Evolutionary conservation across 2,113 vertebrate species (phyloP).

Genomic region (Synchiropus splendidus): DNA sequence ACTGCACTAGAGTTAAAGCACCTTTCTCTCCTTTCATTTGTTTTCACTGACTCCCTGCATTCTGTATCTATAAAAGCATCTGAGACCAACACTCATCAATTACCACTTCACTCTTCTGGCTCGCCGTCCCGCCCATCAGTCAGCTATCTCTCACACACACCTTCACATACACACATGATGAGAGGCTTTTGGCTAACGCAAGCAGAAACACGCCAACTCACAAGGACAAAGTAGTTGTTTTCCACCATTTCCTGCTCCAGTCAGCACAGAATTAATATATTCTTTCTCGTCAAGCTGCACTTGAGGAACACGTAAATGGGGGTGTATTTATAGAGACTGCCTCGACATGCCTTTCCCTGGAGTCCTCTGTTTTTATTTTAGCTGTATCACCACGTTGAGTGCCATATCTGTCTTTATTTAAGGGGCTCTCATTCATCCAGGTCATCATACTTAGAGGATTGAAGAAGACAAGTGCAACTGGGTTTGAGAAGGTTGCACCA

Average conservation of each 20-base stretch:
- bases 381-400: not conserved
- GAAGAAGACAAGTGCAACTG: no score
- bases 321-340: conserved; percentile 34
- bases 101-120: conserved; percentile 25
- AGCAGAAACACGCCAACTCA: conserved; percentile 43
- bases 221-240: conserved; percentile 55
- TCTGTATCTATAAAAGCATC: conserved; percentile 15
- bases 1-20: no score
- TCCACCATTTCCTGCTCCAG: conserved; percentile 32
- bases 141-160: conserved; percentile 8
- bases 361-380: not conserved
- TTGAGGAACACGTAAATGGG: conserved; percentile 20
- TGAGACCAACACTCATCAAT: conserved; percentile 41
- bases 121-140: conserved; percentile 23
- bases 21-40: conserved; percentile 6
- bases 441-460: no score
- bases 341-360: conserved; percentile 29
- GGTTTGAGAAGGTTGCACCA: no score
- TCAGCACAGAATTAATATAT: conserved; percentile 46
- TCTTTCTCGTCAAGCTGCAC: conserved; percentile 32
- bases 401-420: not conserved
- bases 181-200: conserved; percentile 43
- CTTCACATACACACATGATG: conserved; percentile 6
- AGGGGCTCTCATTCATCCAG: no score
- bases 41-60: conserved; percentile 14